These are phyloP conservation scores for Leptogaster cylindrica DNA, from an alignment of 2,888 invertebrate species.

Conservation along the genomic window DNA sequence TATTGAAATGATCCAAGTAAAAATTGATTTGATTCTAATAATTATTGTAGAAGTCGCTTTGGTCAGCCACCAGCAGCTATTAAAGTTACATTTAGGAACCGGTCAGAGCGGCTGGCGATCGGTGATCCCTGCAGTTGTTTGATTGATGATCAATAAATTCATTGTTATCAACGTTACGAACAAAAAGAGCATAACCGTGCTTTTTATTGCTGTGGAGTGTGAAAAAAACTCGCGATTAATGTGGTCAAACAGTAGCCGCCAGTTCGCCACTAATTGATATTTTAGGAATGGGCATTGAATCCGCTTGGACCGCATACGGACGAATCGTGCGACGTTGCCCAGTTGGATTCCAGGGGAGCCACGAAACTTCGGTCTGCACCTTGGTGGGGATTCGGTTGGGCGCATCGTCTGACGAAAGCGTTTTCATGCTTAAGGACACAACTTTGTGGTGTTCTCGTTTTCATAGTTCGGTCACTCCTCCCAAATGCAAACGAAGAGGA, in stretches of 20 bases:
- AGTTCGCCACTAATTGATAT: slow-evolving; percentile 25
- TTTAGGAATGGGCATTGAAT: slow-evolving; percentile 8
- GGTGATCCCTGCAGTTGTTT: slow-evolving; percentile 19
- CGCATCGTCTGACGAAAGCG: no score
- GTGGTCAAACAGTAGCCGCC: slow-evolving; percentile 26
- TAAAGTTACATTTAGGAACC: slow-evolving; percentile 32
- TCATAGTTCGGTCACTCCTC: slow-evolving; percentile 23
- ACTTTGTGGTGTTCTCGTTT: no score
- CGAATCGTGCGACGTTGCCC: no score
- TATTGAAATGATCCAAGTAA: slow-evolving; percentile 27
- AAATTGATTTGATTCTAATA: slow-evolving; percentile 37
- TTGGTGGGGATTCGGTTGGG: no score
- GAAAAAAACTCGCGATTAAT: neutral
- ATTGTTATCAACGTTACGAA: slow-evolving; percentile 22
- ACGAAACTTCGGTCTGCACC: no score
- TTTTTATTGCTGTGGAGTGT: neutral
- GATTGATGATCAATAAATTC: slow-evolving; percentile 41
- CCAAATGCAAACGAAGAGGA: no score
- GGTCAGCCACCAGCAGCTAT: slow-evolving; percentile 11
- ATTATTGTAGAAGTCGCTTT: slow-evolving; percentile 32
- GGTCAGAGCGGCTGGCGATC: neutral
- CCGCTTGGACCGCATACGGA: no score
- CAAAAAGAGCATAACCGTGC: slow-evolving; percentile 28
- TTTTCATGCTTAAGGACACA: no score
- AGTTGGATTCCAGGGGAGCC: no score